Conservation (phyloP, 2,797 vertebrate genomes). For the Luscinia megarhynchos region DNA sequence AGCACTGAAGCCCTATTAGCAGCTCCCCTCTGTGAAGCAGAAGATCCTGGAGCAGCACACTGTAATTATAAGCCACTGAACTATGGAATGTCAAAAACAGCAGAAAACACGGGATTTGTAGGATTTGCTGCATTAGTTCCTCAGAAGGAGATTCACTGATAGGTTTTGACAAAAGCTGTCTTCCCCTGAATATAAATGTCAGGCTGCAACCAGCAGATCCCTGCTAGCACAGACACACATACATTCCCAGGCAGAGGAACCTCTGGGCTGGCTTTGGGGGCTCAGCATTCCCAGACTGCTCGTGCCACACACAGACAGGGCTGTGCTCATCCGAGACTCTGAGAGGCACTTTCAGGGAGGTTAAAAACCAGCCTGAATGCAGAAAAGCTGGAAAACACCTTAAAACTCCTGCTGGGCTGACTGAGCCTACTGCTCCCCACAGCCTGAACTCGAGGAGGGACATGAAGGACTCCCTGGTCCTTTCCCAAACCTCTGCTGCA, state of each 20-base stretch:
- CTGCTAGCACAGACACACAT: fast-evolving
- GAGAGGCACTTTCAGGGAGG: background rate
- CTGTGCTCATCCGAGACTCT: background rate
- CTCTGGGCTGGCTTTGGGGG: background rate
- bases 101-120: background rate
- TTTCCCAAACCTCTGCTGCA: background rate
- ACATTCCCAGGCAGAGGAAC: background rate
- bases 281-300: background rate
- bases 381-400: background rate
- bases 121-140: background rate
- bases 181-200: background rate
- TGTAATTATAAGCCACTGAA: background rate
- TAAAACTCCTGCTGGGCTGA: background rate
- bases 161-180: background rate
- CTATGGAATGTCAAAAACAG: background rate
- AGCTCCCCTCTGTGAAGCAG: background rate
- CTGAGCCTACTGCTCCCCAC: background rate
- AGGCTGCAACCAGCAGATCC: background rate
- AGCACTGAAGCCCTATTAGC: background rate
- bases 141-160: background rate
- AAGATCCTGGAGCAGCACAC: background rate
- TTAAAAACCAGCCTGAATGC: background rate
- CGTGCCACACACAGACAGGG: background rate
- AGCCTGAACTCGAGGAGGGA: background rate
- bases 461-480: background rate